These are phyloP conservation scores for Zingel zingel DNA, from an alignment of 2,113 vertebrate species.

Conservation along the genomic window DNA sequence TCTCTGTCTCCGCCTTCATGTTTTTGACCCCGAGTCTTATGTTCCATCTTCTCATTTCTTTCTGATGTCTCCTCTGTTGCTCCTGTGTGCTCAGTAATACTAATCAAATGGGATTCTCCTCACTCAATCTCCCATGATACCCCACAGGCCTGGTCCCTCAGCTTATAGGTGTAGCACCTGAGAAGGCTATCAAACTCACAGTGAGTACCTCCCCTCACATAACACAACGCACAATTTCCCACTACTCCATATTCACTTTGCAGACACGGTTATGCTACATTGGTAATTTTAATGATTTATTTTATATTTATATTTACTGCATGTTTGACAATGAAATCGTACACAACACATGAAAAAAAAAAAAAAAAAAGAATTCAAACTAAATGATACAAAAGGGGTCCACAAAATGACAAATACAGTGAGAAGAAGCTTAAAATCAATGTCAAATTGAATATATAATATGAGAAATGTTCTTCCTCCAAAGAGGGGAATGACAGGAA, in stretches of 20 bases:
- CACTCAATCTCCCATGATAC: constrained; percentile 18
- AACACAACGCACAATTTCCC: neutral
- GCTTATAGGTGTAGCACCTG: constrained; percentile 97
- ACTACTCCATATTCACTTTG: neutral
- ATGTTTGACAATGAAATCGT: neutral
- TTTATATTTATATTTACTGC: neutral
- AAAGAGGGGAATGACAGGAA: no score
- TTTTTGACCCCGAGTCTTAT: neutral
- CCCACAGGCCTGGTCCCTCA: constrained; percentile 95
- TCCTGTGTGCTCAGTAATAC: neutral
- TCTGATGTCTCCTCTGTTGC: neutral
- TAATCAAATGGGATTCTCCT: constrained; percentile 24
- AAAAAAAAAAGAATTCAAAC: neutral
- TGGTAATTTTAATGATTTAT: neutral
- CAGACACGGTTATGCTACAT: neutral
- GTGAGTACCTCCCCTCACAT: constrained; percentile 83
- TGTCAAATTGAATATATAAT: no score
- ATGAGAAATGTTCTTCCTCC: no score
- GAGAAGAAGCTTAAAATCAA: no score
- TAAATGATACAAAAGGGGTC: neutral
- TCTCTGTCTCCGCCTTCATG: neutral
- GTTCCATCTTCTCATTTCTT: neutral
- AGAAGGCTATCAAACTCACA: constrained; percentile 99
- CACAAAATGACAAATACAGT: neutral
- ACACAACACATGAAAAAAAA: neutral